A percentile compares a stretch with the other conserved stretches of the same genome.
phyloP scores from a whole-genome alignment of 2,888 invertebrate species.

The Mythimna vitellina region DNA sequence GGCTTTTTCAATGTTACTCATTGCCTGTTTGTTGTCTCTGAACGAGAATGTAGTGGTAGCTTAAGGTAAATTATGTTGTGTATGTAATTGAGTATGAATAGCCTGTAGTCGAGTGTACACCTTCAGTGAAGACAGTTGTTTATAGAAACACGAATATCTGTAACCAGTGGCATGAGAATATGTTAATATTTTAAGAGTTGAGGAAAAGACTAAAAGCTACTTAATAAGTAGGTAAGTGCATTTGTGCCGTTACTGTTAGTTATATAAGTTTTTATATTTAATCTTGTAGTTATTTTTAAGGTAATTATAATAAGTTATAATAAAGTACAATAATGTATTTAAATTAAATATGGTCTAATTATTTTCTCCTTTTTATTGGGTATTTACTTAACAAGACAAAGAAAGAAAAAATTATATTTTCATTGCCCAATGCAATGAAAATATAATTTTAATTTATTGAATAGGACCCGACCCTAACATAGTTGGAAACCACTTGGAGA shows the following conservation, averaged over 20 bases:
- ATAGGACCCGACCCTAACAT: neutral
- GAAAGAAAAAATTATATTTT: neutral
- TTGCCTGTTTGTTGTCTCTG: slow-evolving; percentile 72
- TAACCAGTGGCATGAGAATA: slow-evolving; percentile 50
- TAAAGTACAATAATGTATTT: slow-evolving; percentile 66
- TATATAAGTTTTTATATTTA: slow-evolving; percentile 70
- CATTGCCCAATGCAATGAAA: too few species aligned
- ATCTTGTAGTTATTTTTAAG: slow-evolving; percentile 50
- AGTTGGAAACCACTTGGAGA: neutral
- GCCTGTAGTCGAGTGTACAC: slow-evolving; percentile 30
- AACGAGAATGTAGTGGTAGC: slow-evolving; percentile 61
- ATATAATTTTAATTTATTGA: too few species aligned
- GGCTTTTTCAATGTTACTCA: slow-evolving; percentile 66
- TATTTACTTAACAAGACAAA: neutral
- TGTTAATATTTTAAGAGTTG: slow-evolving; percentile 66
- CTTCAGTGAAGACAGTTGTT: slow-evolving; percentile 14
- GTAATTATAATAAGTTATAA: slow-evolving; percentile 50
- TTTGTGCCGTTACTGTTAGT: slow-evolving; percentile 75
- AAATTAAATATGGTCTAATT: slow-evolving; percentile 23
- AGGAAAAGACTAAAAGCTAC: slow-evolving; percentile 79
- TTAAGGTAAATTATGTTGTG: slow-evolving; percentile 45
- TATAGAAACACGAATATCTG: slow-evolving; percentile 29
- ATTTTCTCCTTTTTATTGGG: slow-evolving; percentile 12
- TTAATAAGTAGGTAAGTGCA: slow-evolving; percentile 60
- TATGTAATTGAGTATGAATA: slow-evolving; percentile 41